Base-by-base conservation (phyloP, 2,113 vertebrate species). In the Nibea coibor region DNA sequence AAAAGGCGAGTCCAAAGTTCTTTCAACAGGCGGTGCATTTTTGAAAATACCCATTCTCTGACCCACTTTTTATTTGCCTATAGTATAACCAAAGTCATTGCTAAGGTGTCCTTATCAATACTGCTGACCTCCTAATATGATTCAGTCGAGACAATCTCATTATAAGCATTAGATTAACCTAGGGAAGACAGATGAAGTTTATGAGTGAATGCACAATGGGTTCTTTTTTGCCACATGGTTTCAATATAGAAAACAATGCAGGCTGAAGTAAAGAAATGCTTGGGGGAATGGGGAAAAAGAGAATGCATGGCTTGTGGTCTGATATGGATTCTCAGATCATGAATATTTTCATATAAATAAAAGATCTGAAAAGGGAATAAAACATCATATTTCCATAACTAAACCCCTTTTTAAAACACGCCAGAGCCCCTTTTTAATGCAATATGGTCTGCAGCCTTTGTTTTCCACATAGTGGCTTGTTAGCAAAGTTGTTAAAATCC, bases 231-330 rank as follows among this genome's bases (percentile, higher is more conserved):
- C 59, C 76, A 82, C 51, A 75, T 79, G 70, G 39, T 73, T 39
- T 79, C 12, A 86, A 79, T 83, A 48, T 16, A 54, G 28, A 54
- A 51, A 73, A 73, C 58, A 78, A 83, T 26, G 56, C 11, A 62
- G 70, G 57, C 10, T 16, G 47, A 3, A 53, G 47, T 57, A 63
- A 16, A 69, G 39, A 19, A 74, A 74, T 39, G 12, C 47, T 59
- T 54, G 35, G 16, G 26, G 26, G 26, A 66, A 67, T 57, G 35
- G 39, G n/a, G 35, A 24, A 17, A 61, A 61, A 22, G 39, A 11
- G 4, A 54, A 80, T 35, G 31, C 0, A n/a, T 68, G 59, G 59
- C 59, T 58, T n/a, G 42, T 9, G 35, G 26, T 82, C 61, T 62
- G 62, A 74, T 12, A 11, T 6, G 11, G 28, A 42, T 57, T n/a